Percentiles rank a stretch among this genome's conserved stretches.
phyloP scores from a whole-genome alignment of 1,140 invertebrate genomes.

The Trialeurodes vaporariorum region DNA sequence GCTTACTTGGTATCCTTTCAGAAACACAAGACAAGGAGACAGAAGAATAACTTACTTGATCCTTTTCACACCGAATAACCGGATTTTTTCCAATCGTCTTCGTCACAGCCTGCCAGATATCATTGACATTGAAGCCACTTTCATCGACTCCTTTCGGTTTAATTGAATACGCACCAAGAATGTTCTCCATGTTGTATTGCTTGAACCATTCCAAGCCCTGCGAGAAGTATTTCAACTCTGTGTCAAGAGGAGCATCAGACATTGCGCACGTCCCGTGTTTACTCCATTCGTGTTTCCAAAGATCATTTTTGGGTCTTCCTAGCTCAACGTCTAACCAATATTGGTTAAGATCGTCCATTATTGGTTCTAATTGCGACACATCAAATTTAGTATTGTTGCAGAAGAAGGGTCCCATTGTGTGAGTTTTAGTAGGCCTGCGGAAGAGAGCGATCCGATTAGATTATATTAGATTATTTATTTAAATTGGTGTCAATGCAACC shows the following conservation, averaged over 20 bases:
- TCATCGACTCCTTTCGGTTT: constrained; percentile 35
- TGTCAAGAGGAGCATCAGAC: constrained; percentile 43
- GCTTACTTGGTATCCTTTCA: neutral
- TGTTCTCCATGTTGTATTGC: constrained; percentile 43
- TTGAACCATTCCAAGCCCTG: constrained; percentile 49
- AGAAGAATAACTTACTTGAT: constrained; percentile 28
- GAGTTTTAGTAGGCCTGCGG: constrained; percentile 51
- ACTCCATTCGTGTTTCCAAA: constrained; percentile 75
- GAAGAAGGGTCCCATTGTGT: constrained; percentile 49
- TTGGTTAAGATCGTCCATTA: constrained; percentile 46
- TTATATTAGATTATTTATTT: no score
- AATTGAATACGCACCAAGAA: neutral
- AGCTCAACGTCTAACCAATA: constrained; percentile 62
- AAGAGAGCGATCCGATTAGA: no score
- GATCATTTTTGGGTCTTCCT: constrained; percentile 34
- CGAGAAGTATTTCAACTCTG: constrained; percentile 59
- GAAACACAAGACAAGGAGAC: neutral
- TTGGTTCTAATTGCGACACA: constrained; percentile 40
- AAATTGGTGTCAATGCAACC: no score
- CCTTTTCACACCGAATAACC: constrained; percentile 45
- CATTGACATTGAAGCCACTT: constrained; percentile 40
- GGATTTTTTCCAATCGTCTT: constrained; percentile 43
- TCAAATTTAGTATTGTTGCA: constrained; percentile 59
- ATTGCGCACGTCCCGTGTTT: constrained; percentile 76
- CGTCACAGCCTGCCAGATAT: constrained; percentile 45